A percentile compares a stretch with the other conserved stretches of the same genome.
These are phyloP conservation scores for Megaceryle torquata DNA, from an alignment of 2,113 vertebrate genomes.

Conservation along the genomic window DNA sequence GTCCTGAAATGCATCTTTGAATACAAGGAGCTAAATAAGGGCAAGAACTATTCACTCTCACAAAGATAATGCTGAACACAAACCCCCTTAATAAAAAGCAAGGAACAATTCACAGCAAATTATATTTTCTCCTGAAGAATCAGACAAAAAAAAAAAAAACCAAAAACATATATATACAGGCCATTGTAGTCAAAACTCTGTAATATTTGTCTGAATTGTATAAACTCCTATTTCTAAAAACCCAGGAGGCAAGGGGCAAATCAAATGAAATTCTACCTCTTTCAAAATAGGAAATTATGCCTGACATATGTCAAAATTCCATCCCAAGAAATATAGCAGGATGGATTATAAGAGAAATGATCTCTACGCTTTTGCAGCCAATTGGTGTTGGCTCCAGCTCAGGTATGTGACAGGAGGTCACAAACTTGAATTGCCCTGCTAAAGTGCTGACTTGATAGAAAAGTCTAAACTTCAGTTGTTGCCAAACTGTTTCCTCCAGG, in stretches of 20 bases:
- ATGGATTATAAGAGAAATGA: slow-evolving; percentile 40
- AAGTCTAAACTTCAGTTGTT: background rate
- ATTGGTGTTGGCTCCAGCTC: slow-evolving; percentile 44
- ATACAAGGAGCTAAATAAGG: background rate
- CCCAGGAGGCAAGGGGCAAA: background rate
- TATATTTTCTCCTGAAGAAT: background rate
- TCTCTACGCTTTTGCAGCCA: slow-evolving; percentile 28
- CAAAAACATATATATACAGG: background rate
- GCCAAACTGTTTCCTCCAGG: background rate
- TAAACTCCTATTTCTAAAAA: background rate
- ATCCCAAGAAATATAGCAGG: background rate
- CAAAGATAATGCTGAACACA: background rate
- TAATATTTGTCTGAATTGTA: background rate
- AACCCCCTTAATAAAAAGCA: background rate
- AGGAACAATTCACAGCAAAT: background rate
- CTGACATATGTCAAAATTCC: slow-evolving; percentile 53
- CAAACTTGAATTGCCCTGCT: slow-evolving; percentile 39
- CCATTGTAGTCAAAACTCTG: background rate
- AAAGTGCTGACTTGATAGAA: slow-evolving; percentile 55
- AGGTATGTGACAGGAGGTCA: slow-evolving; percentile 56
- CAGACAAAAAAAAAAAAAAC: background rate
- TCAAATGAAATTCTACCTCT: slow-evolving; percentile 28
- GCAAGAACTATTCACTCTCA: background rate
- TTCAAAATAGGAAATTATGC: slow-evolving; percentile 41
- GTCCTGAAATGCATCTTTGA: background rate